Evolutionary conservation across 2,113 vertebrate genomes (phyloP), one percentile per base, ranked within the genome.

Genomic region (Myocastor coypus): DNA sequence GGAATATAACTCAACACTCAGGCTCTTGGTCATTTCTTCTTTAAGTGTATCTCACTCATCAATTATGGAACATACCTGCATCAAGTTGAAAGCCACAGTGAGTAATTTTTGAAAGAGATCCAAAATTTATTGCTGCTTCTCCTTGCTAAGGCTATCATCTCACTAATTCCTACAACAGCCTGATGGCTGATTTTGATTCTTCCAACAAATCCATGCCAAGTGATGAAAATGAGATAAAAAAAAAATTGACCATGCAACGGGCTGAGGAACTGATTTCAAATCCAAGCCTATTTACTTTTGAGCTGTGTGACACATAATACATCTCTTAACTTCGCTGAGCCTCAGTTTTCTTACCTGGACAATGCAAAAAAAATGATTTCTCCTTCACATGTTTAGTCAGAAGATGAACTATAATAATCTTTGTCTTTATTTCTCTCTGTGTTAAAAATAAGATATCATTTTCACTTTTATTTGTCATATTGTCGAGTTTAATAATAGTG

Each of bases 21-120:
- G 30, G 5, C 19, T 50, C 94, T 61, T 28, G 83, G 37, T 80
- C 40, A 69, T 80, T 73, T 84, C 28, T 87, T 91, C 87, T 91
- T 94, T 93, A 69, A 68, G 91, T 89, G 89, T 81, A 5, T 80
- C 61, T 93, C 26, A 24, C 14, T 91, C 37, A 73, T 55, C 42
- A 75, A 19, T 73, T 89, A 86, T 24, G 69, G 26, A 82, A 88
- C 59, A 88, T 85, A 7, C 66, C 40, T 83, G 91, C 34, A 26
- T 81, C 46, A 69, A 40, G 3, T 22, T 77, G 57, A 14, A 57
- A 94, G 8, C 19, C 22, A 37, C 22, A 69, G 7, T 55, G 37
- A 3, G 24, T 66, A 71, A 73, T 68, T 88, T 52, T 78, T 3
- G 55, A 30, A n/a, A 80, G 61, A 1, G 52, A 42, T 42, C n/a